Conservation (phyloP, 2,888 invertebrate genomes). For the Leistus spinibarbis region DNA sequence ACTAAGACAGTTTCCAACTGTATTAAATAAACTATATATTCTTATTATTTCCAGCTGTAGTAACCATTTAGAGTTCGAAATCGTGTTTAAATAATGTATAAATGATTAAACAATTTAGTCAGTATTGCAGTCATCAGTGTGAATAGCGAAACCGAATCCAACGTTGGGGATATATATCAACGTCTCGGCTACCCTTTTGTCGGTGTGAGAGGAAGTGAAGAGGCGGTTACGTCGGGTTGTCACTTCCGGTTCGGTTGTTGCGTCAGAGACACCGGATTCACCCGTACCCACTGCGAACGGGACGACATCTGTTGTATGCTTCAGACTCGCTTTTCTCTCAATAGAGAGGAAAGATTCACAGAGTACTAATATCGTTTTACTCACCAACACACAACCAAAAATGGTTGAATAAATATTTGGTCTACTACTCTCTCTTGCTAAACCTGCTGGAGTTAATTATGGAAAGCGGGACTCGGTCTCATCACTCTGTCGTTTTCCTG, state of each 20-base stretch:
- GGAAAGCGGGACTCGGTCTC: not conserved
- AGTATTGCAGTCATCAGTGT: not conserved
- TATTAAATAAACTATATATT: too few relatives aligned
- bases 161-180: not conserved
- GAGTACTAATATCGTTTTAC: not conserved
- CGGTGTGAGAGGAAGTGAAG: not conserved
- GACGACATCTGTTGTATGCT: not conserved
- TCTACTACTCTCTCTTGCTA: not conserved
- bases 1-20: too few relatives aligned
- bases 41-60: too few relatives aligned
- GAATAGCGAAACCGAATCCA: not conserved
- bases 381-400: not conserved
- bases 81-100: not conserved
- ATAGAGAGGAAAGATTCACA: not conserved
- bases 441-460: constrained; percentile 1
- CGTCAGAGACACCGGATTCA: constrained; percentile 5
- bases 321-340: not conserved
- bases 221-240: not conserved
- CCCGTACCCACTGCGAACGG: not conserved
- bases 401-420: constrained; percentile 1
- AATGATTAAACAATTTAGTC: not conserved
- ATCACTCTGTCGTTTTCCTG: not conserved
- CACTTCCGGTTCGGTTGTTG: constrained; percentile 13
- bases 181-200: not conserved
- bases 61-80: not conserved